Percentiles rank a stretch among this genome's conserved stretches.
Evolutionary conservation across 2,888 invertebrate species (phyloP).

Genomic region (Alsophila aescularia): DNA sequence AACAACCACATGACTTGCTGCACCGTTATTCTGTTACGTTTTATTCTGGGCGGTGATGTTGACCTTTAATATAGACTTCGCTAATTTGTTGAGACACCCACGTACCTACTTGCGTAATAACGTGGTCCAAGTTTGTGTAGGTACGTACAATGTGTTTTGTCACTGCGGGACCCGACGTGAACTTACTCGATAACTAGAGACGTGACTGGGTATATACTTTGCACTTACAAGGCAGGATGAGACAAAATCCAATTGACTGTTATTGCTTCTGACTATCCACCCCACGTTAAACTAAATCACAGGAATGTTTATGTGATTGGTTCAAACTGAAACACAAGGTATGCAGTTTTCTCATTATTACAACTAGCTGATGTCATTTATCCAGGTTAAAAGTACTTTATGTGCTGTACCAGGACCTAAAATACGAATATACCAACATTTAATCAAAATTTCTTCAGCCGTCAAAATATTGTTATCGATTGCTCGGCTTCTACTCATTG

Average conservation of each 20-base stretch:
- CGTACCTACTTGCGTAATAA: conserved; percentile 36
- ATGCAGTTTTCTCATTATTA: background rate
- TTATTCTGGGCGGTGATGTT: conserved; percentile 7
- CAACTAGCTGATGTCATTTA: too few species aligned
- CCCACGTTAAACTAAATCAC: conserved; percentile 31
- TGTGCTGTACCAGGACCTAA: too few species aligned
- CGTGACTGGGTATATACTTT: conserved; percentile 33
- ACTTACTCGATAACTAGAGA: conserved; percentile 40
- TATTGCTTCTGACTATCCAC: conserved; percentile 28
- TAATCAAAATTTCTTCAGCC: too few species aligned
- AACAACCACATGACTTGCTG: conserved; percentile 1
- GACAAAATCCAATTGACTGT: conserved; percentile 35
- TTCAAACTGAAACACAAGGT: conserved; percentile 3
- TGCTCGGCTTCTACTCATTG: too few species aligned
- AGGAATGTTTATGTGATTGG: conserved; percentile 17
- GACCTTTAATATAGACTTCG: conserved; percentile 27
- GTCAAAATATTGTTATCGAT: too few species aligned
- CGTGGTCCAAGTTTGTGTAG: conserved; percentile 43
- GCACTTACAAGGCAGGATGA: conserved; percentile 28
- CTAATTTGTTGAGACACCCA: conserved; percentile 33
- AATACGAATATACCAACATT: too few species aligned
- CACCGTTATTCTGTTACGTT: background rate
- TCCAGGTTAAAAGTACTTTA: too few species aligned
- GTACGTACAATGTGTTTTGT: conserved; percentile 45
- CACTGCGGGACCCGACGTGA: conserved; percentile 42